Evolutionary conservation across 1,140 invertebrate genomes (phyloP).

Genomic region (Dysdera silvatica): DNA sequence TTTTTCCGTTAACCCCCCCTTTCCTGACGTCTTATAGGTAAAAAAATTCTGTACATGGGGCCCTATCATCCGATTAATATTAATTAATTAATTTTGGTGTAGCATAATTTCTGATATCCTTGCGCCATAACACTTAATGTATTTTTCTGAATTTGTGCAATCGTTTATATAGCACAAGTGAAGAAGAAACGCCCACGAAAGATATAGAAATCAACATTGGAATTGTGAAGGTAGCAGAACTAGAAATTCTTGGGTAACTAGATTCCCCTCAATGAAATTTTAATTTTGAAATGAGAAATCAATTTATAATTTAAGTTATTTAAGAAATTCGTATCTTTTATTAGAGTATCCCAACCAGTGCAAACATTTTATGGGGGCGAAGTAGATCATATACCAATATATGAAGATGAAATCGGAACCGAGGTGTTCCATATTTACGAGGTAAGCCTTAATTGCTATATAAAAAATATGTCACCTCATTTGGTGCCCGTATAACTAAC

Average conservation of each 20-base stretch:
- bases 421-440: slow-evolving; percentile 75
- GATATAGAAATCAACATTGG: slow-evolving; percentile 55
- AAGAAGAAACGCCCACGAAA: slow-evolving; percentile 52
- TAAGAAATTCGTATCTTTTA: too few relatives aligned
- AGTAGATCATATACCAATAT: slow-evolving; percentile 63
- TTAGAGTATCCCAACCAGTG: slow-evolving; percentile 14
- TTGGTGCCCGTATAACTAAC: not conserved
- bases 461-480: not conserved
- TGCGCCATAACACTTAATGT: too few relatives aligned
- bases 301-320: too few relatives aligned
- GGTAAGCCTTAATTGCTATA: slow-evolving; percentile 50
- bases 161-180: slow-evolving; percentile 35
- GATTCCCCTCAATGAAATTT: too few relatives aligned
- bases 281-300: not conserved
- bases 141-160: too few relatives aligned
- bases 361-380: slow-evolving; percentile 25
- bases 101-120: too few relatives aligned
- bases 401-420: slow-evolving; percentile 78
- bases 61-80: too few relatives aligned
- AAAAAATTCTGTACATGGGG: too few relatives aligned
- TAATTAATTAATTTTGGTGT: too few relatives aligned
- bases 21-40: too few relatives aligned
- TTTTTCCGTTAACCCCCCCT: too few relatives aligned
- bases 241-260: slow-evolving; percentile 66
- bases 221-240: slow-evolving; percentile 71